Conservation (phyloP, 2,888 invertebrate species). For the Caenorhabditis sp. region DNA sequence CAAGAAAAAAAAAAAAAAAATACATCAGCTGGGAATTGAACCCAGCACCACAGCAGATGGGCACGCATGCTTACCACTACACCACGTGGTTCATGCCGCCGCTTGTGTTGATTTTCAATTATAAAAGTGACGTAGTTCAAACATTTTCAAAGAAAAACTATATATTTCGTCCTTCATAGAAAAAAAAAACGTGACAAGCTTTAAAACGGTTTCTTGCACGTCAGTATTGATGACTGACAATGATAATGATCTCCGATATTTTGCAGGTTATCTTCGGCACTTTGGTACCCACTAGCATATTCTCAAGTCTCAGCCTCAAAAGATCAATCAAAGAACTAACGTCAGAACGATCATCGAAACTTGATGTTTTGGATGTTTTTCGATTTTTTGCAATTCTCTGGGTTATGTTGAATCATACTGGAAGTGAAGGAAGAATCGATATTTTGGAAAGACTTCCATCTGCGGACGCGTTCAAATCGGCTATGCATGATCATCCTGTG, state of each 20-base stretch:
- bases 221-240: not conserved
- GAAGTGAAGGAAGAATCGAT: slow-evolving; percentile 67
- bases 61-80: too few species aligned
- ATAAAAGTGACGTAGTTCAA: too few species aligned
- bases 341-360: slow-evolving; percentile 49
- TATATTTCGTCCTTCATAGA: too few species aligned
- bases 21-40: too few species aligned
- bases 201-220: not conserved
- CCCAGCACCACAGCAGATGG: too few species aligned
- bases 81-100: too few species aligned
- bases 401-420: slow-evolving; percentile 68
- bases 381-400: slow-evolving; percentile 68
- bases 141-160: too few species aligned
- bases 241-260: not conserved
- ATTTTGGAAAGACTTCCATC: slow-evolving; percentile 61
- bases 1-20: too few species aligned
- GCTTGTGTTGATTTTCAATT: too few species aligned
- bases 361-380: slow-evolving; percentile 56
- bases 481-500: slow-evolving; percentile 64
- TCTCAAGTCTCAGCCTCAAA: slow-evolving; percentile 35
- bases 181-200: too few species aligned
- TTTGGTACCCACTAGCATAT: slow-evolving; percentile 20
- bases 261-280: slow-evolving; percentile 43
- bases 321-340: slow-evolving; percentile 49
- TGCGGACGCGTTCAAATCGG: slow-evolving; percentile 62